Evolutionary conservation across 2,888 invertebrate genomes (phyloP).

Genomic region (Phasia obesa): DNA sequence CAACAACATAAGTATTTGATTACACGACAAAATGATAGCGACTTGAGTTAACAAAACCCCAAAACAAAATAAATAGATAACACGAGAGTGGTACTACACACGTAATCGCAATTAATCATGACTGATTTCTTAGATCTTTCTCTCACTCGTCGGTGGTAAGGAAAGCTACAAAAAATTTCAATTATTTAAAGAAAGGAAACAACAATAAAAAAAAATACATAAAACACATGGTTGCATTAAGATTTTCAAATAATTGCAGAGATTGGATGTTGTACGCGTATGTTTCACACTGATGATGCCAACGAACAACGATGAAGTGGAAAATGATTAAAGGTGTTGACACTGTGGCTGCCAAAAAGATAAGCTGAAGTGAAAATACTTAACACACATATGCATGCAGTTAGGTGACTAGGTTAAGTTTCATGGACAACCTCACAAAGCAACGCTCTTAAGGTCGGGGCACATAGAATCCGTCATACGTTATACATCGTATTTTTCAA

Average conservation of each 20-base stretch:
- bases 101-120: conserved; percentile 69
- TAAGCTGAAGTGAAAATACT: too few relatives aligned
- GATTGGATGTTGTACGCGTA: not conserved
- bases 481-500: too few relatives aligned
- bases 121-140: conserved; percentile 25
- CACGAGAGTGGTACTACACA: conserved; percentile 42
- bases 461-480: too few relatives aligned
- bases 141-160: conserved; percentile 21
- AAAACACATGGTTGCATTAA: conserved; percentile 22
- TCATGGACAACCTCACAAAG: too few relatives aligned
- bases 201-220: not conserved
- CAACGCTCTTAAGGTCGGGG: too few relatives aligned
- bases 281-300: not conserved
- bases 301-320: too few relatives aligned
- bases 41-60: not conserved
- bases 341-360: too few relatives aligned
- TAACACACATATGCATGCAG: too few relatives aligned
- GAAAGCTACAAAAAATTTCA: conserved; percentile 38
- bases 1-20: conserved; percentile 20
- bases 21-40: conserved; percentile 42
- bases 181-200: conserved; percentile 10
- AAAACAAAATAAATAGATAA: conserved; percentile 22
- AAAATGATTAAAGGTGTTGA: too few relatives aligned
- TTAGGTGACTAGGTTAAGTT: too few relatives aligned
- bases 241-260: not conserved